A percentile compares a stretch with the other conserved stretches of the same genome.
Conservation (phyloP, 2,113 vertebrate species). For the Melanerpes aurifrons region DNA sequence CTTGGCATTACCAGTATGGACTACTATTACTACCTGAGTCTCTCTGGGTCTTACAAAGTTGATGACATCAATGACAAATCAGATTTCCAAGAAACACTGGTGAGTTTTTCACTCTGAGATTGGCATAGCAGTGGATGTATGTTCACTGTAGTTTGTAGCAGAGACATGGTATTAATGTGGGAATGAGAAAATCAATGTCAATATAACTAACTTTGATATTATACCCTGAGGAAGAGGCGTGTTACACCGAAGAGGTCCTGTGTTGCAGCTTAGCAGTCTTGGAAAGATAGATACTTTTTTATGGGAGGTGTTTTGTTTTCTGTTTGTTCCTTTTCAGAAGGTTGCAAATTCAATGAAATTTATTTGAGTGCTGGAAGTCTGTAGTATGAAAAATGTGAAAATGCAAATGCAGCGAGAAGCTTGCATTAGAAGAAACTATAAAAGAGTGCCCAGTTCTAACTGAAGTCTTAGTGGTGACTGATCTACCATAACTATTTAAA, state of each 20-base stretch:
- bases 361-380: not conserved
- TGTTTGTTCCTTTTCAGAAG: not conserved
- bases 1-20: constrained; percentile 95
- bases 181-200: not conserved
- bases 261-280: not conserved
- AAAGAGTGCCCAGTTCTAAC: not conserved
- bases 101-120: constrained; percentile 44
- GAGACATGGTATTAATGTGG: not conserved
- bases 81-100: constrained; percentile 95
- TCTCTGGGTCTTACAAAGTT: constrained; percentile 96
- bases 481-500: not conserved
- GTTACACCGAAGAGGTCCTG: not conserved
- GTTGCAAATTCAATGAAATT: not conserved
- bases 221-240: not conserved
- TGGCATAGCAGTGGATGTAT: not conserved
- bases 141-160: not conserved
- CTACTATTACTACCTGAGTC: constrained; percentile 95
- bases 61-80: constrained; percentile 96
- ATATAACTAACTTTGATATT: not conserved
- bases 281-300: not conserved
- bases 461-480: not conserved
- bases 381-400: not conserved
- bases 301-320: not conserved
- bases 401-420: not conserved
- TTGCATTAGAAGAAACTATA: not conserved